Evolutionary conservation across 1,140 invertebrate species (phyloP), one percentile per base, ranked within the genome.

Genomic region (Meloidogyne exigua): DNA sequence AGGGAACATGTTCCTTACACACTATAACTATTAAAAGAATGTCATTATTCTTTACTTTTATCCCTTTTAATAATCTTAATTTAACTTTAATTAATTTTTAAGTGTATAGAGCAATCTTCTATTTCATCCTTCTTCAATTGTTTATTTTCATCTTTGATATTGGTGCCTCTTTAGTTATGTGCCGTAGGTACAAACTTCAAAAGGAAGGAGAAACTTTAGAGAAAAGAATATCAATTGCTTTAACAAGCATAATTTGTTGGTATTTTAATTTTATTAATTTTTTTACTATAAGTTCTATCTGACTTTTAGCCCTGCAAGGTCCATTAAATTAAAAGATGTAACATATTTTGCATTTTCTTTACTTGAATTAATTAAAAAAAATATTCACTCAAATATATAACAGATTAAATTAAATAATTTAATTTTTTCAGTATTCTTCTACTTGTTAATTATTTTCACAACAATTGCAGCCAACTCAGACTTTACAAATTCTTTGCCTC

Each of bases 161-260:
- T 36, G 72, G 72, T 15, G 72, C 72, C 57, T 64, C 72, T 26
- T n/a, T 73, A 49, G 49, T 73, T 28, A 73, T 73, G 72, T 73
- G 72, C 28, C 65, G 72, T 62, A 62, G 72, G 23, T 73, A 73
- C 25, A 73, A 32, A 65, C 13, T 32, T 28, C 72, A 73, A 64
- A 73, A 73, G 11, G 72, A 62, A 39, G 72, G 36, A 25, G 62
- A 62, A 25, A 73, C 72, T 12, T 7, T 25, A 9, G 72, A 73
- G 28, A 73, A 73, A 62, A 23, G 72, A 23, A 21, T 73, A 39
- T 73, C 72, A 62, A 28, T 73, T 44, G 65, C 39, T 18, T 21
- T 73, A 25, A 64, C 72, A 23, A 49, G 39, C 21, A 65, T 62
- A 18, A 64, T 73, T 57, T 64, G 72, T 73, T 42, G 15, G 49